A percentile compares a stretch with the other conserved stretches of the same genome.
Evolutionary conservation across 2,888 invertebrate genomes (phyloP).

Genomic region (Diaphora mendica): DNA sequence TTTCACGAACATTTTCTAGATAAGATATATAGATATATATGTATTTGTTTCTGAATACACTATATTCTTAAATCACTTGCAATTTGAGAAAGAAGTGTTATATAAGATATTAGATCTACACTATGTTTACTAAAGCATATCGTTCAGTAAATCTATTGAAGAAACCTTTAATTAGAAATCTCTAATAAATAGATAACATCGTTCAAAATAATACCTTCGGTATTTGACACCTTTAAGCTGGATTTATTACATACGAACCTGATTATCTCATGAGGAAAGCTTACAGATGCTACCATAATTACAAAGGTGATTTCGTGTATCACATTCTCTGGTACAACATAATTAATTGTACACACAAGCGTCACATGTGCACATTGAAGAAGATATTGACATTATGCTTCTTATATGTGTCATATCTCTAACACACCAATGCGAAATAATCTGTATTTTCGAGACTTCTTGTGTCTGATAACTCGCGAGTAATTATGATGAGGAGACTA

Average conservation of each 20-base stretch:
- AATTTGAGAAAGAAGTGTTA: no score
- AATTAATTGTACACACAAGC: neutral
- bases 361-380: neutral
- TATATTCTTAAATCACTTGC: no score
- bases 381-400: neutral
- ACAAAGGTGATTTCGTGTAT: neutral
- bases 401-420: neutral
- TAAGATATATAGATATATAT: no score
- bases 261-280: neutral
- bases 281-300: neutral
- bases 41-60: no score
- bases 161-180: neutral
- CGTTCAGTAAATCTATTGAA: no score
- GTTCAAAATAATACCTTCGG: neutral
- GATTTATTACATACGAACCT: neutral
- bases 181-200: neutral
- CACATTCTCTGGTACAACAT: neutral
- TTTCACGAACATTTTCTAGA: no score
- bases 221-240: neutral
- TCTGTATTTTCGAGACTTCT: neutral
- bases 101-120: no score
- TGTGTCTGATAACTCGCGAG: neutral
- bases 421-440: neutral
- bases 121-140: no score
- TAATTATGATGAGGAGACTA: neutral